Evolutionary conservation across 2,113 vertebrate genomes (phyloP).

Genomic region (Vireo altiloquus): DNA sequence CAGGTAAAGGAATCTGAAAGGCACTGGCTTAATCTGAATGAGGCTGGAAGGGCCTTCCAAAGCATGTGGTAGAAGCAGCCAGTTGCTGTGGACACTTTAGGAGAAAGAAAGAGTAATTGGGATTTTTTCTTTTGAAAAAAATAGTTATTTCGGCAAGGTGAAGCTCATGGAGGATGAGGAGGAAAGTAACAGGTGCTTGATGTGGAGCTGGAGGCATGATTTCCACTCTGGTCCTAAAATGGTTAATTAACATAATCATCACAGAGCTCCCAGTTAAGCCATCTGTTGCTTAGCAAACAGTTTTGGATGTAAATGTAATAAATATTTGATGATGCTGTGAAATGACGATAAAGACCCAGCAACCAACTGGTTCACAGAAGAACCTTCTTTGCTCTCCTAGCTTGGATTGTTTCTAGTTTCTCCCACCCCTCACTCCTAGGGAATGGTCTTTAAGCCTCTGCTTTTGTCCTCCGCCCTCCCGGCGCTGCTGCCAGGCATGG

Average conservation of each 20-base stretch:
- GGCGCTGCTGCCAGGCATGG: not conserved
- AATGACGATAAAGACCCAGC: conserved; percentile 6
- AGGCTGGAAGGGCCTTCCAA: not conserved
- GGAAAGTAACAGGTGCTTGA: not conserved
- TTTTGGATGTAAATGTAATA: conserved; percentile 59
- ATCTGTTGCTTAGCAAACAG: conserved; percentile 54
- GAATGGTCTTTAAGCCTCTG: not conserved
- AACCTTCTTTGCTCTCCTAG: not conserved
- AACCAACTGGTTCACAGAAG: not conserved
- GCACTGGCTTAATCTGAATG: not conserved
- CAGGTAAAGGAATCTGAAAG: not conserved
- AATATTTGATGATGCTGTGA: conserved; percentile 47
- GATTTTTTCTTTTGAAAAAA: not conserved
- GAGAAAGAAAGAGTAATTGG: not conserved
- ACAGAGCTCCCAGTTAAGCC: conserved; percentile 49
- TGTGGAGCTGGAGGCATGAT: not conserved
- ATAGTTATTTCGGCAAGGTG: not conserved
- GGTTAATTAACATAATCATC: conserved; percentile 45
- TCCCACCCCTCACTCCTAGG: not conserved
- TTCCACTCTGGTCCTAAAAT: conserved; percentile 20
- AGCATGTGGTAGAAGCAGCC: not conserved
- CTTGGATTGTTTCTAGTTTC: not conserved
- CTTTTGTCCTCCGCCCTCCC: not conserved
- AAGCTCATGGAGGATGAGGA: not conserved
- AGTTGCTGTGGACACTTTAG: not conserved